These are phyloP conservation scores for Sipha flava DNA, from an alignment of 1,140 invertebrate genomes.

Conservation along the genomic window DNA sequence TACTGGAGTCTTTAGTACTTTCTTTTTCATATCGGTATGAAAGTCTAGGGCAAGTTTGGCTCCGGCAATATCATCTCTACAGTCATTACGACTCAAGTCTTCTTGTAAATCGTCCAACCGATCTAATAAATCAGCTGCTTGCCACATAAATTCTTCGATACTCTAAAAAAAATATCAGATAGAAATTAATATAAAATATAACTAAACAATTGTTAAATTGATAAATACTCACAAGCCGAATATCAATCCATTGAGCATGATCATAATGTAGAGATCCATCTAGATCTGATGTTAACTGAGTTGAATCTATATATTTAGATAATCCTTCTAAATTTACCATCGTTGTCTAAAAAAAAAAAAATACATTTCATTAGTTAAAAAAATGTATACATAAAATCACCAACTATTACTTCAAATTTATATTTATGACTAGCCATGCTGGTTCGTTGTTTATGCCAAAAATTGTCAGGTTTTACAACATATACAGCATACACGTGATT, in stretches of 20 bases:
- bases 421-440: conserved; percentile 94
- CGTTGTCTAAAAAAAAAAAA: conserved; percentile 67
- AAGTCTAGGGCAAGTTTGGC: conserved; percentile 84
- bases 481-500: conserved; percentile 75
- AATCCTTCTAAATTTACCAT: conserved; percentile 92
- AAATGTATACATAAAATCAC: not conserved
- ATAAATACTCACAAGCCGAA: conserved; percentile 57
- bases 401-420: conserved; percentile 79
- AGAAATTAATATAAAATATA: not conserved
- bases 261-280: conserved; percentile 91
- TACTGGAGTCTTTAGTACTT: conserved; percentile 84
- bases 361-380: not conserved
- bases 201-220: not conserved
- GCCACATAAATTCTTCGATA: conserved; percentile 91
- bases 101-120: conserved; percentile 84
- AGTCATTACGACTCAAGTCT: conserved; percentile 80
- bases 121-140: conserved; percentile 83
- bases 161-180: conserved; percentile 47
- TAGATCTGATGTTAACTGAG: conserved; percentile 85
- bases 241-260: conserved; percentile 93
- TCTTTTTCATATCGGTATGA: conserved; percentile 89
- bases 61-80: conserved; percentile 82
- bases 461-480: conserved; percentile 97
- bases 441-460: conserved; percentile 98
- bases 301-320: conserved; percentile 80